Conservation (phyloP, 2,113 vertebrate genomes). For the Podocnemis expansa region DNA sequence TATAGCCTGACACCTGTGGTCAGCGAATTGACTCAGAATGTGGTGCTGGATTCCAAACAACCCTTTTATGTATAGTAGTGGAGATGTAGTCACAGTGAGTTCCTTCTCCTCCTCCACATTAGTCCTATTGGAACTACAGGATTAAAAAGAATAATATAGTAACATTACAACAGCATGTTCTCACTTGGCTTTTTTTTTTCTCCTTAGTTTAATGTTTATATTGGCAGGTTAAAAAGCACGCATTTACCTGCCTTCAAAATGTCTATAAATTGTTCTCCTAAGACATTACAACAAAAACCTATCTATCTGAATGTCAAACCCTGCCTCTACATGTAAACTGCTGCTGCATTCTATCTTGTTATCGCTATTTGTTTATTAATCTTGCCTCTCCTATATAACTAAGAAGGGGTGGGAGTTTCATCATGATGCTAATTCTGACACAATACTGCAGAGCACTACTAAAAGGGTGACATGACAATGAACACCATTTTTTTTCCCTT, state of each 20-base stretch:
- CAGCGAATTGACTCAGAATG: not conserved
- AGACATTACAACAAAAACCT: not conserved
- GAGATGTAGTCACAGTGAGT: not conserved
- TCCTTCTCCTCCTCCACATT: not conserved
- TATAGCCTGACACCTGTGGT: not conserved
- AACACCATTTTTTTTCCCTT: no score
- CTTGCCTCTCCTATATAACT: not conserved
- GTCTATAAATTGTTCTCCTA: not conserved
- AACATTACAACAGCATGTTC: not conserved
- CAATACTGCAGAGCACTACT: no score
- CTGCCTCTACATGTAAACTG: not conserved
- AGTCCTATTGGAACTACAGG: not conserved
- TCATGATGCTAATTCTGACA: no score
- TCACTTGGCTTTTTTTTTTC: not conserved
- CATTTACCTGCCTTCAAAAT: not conserved
- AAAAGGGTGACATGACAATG: no score
- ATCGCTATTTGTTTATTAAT: not conserved
- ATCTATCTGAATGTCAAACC: not conserved
- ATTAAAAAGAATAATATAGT: not conserved
- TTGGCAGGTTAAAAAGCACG: not conserved
- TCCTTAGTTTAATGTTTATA: not conserved
- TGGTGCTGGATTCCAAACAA: not conserved
- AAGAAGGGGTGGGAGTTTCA: not conserved
- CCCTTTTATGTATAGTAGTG: not conserved
- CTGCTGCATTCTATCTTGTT: not conserved